Evolutionary conservation across 1,140 invertebrate genomes (phyloP).

Genomic region (Temnothorax curvispinosus): DNA sequence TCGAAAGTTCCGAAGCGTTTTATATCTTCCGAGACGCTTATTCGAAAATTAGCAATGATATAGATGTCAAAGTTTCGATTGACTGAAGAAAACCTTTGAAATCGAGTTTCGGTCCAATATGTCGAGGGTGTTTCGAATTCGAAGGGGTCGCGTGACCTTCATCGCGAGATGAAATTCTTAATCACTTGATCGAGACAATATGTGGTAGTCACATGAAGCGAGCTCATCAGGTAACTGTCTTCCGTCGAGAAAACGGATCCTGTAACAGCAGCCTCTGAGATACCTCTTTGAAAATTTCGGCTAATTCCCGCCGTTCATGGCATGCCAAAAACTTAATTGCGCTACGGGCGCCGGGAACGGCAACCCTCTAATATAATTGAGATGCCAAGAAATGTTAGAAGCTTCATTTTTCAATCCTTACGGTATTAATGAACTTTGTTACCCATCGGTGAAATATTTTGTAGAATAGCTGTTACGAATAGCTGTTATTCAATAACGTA

Average conservation of each 20-base stretch:
- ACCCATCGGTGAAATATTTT: background rate
- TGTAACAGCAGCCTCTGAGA: background rate
- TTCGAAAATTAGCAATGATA: background rate
- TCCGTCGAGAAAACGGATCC: background rate
- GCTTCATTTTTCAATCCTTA: slow-evolving; percentile 2
- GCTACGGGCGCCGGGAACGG: too few relatives aligned
- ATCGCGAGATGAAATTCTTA: slow-evolving; percentile 25
- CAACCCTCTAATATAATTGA: background rate
- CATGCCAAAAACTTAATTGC: slow-evolving; percentile 28
- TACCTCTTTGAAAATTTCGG: slow-evolving; percentile 18
- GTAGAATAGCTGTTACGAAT: background rate
- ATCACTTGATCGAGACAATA: slow-evolving; percentile 12
- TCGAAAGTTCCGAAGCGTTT: background rate
- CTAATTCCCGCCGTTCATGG: background rate
- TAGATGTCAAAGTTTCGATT: background rate
- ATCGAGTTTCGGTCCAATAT: background rate
- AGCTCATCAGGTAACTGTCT: slow-evolving; percentile 6
- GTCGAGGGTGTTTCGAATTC: background rate
- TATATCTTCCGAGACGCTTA: background rate
- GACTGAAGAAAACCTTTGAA: background rate
- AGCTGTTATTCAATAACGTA: background rate
- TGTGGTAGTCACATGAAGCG: background rate
- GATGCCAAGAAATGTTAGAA: background rate
- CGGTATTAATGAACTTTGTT: slow-evolving; percentile 18
- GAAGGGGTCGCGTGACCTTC: background rate